Evolutionary conservation across 2,113 vertebrate species (phyloP).

Genomic region (Setophaga kirtlandii): DNA sequence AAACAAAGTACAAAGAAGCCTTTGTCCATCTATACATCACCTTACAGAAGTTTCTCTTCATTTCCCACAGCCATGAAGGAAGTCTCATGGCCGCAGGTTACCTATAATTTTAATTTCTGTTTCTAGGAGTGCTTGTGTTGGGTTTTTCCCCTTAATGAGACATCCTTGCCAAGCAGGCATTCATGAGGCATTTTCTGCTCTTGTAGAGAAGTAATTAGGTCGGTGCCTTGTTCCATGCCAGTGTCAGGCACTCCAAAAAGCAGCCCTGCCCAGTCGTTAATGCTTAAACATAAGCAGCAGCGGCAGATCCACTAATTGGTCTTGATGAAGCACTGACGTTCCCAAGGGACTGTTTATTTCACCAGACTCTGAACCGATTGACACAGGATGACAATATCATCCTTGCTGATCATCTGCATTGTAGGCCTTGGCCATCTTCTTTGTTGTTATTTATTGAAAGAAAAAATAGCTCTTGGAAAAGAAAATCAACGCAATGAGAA

Average conservation of each 20-base stretch:
- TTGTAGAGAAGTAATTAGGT: slow-evolving; percentile 83
- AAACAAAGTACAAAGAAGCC: slow-evolving; percentile 38
- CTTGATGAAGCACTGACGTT: slow-evolving; percentile 77
- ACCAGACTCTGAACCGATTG: slow-evolving; percentile 66
- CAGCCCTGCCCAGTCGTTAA: slow-evolving; percentile 78
- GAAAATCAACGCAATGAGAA: slow-evolving; percentile 39
- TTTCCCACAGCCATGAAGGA: slow-evolving; percentile 74
- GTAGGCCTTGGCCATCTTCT: slow-evolving; percentile 39
- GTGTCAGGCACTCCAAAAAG: slow-evolving; percentile 75
- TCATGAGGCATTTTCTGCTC: slow-evolving; percentile 80
- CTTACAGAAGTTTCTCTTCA: slow-evolving; percentile 50
- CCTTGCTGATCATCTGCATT: slow-evolving; percentile 64
- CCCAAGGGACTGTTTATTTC: slow-evolving; percentile 78
- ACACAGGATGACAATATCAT: slow-evolving; percentile 70
- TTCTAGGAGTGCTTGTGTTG: slow-evolving; percentile 74
- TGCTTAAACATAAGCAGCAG: slow-evolving; percentile 76
- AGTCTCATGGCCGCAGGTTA: slow-evolving; percentile 77
- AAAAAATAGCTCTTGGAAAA: slow-evolving; percentile 67
- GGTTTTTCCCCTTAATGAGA: slow-evolving; percentile 79
- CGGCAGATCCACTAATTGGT: slow-evolving; percentile 80
- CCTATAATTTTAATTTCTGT: slow-evolving; percentile 77
- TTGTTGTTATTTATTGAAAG: slow-evolving; percentile 64
- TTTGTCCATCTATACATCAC: not conserved
- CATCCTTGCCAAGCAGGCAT: slow-evolving; percentile 80
- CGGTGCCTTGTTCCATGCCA: slow-evolving; percentile 79